Conservation (phyloP, 2,113 vertebrate genomes). For the Anarhynchus alexandrinus region DNA sequence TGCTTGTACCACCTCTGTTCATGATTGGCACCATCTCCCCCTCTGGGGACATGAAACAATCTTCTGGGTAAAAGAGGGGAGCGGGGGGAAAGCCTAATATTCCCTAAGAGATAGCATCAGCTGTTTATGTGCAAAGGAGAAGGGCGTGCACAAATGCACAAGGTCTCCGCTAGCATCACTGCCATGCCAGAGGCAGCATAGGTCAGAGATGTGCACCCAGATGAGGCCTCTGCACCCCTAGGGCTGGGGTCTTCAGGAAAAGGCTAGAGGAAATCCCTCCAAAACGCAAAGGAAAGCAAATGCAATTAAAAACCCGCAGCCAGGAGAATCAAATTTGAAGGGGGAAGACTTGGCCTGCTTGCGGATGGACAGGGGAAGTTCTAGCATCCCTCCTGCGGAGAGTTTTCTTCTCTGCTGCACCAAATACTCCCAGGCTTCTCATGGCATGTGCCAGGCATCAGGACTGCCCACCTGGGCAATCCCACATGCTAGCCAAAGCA, state of each 20-base stretch:
- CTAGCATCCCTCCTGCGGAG: accelerated
- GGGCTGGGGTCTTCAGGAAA: background rate
- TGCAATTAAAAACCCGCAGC: background rate
- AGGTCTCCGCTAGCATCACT: background rate
- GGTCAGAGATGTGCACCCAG: background rate
- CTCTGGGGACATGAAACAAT: background rate
- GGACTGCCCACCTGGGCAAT: background rate
- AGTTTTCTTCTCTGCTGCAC: background rate
- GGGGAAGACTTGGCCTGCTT: background rate
- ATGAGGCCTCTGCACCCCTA: background rate
- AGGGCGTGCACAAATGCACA: background rate
- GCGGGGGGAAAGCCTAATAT: background rate
- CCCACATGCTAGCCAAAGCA: background rate
- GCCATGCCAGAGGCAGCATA: background rate
- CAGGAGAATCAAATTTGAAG: background rate
- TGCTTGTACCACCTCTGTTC: background rate
- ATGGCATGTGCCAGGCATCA: accelerated
- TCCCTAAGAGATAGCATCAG: background rate
- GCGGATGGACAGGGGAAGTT: background rate
- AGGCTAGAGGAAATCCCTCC: background rate
- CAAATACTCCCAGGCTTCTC: background rate
- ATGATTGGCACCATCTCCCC: background rate
- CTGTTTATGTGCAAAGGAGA: background rate
- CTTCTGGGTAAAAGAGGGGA: background rate
- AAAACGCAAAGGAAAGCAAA: background rate